These are phyloP conservation scores for Oxyruncus cristatus DNA, from an alignment of 2,113 vertebrate genomes.

Conservation along the genomic window DNA sequence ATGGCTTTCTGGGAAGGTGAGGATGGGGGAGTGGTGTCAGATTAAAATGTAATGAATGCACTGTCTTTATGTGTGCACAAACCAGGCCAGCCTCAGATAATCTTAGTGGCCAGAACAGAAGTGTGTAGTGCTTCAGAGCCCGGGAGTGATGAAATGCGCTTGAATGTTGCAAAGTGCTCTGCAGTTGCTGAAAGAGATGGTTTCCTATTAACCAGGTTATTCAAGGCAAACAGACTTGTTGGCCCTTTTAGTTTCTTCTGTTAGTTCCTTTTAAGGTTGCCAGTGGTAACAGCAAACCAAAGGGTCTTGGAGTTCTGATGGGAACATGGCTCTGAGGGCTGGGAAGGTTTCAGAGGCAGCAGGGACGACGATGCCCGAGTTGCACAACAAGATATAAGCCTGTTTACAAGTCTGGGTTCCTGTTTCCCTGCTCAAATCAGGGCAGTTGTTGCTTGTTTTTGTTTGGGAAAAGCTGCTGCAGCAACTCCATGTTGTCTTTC, in stretches of 20 bases:
- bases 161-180: not conserved
- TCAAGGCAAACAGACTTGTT: not conserved
- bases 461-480: not conserved
- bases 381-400: not conserved
- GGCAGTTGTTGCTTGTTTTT: not conserved
- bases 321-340: not conserved
- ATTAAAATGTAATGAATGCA: not conserved
- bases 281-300: not conserved
- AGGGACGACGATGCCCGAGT: not conserved
- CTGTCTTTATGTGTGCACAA: no score
- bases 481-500: not conserved
- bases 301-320: not conserved
- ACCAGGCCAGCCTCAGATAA: not conserved
- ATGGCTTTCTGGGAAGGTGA: not conserved
- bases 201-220: not conserved
- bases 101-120: not conserved
- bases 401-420: not conserved
- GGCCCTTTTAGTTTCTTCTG: not conserved
- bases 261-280: not conserved
- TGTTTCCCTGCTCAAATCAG: not conserved
- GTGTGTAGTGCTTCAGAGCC: not conserved
- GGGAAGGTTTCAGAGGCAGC: not conserved
- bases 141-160: not conserved
- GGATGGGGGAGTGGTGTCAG: not conserved
- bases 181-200: not conserved